Evolutionary conservation across 2,797 vertebrate species (phyloP).

Genomic region (Rhinoraja longicauda): DNA sequence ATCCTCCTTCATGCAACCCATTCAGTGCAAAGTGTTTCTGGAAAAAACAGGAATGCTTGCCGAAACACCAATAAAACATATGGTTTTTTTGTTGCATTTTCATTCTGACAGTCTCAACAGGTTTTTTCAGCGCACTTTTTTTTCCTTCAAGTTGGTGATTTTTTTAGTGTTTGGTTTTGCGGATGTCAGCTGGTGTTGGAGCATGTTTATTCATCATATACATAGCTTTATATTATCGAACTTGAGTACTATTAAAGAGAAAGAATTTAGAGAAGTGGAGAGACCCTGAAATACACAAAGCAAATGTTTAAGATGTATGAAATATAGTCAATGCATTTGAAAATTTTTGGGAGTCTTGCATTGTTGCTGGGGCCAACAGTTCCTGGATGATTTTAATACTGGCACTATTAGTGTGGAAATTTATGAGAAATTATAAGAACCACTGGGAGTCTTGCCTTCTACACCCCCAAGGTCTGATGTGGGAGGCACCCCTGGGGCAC

Average conservation of each 20-base stretch:
- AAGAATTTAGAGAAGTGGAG: neutral
- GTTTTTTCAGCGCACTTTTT: neutral
- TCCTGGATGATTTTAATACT: neutral
- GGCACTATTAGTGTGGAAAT: neutral
- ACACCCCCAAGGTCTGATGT: too few relatives aligned
- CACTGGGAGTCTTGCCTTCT: too few relatives aligned
- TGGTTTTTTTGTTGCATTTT: neutral
- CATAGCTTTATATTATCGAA: neutral
- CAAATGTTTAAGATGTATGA: neutral
- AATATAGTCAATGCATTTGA: neutral
- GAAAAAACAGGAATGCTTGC: neutral
- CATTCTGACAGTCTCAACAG: neutral
- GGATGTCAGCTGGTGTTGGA: neutral
- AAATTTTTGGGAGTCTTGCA: neutral
- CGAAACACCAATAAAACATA: neutral
- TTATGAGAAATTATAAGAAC: too few relatives aligned
- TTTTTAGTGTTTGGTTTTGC: neutral
- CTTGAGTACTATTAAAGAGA: too few relatives aligned
- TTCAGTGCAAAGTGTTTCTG: neutral
- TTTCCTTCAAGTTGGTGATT: neutral
- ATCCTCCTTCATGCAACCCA: neutral
- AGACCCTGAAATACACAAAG: neutral
- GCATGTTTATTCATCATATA: neutral
- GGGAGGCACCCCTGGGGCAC: too few relatives aligned
- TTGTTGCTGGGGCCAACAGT: neutral